These are phyloP conservation scores for Alethe castanea DNA, from an alignment of 2,113 vertebrate species.

Conservation along the genomic window DNA sequence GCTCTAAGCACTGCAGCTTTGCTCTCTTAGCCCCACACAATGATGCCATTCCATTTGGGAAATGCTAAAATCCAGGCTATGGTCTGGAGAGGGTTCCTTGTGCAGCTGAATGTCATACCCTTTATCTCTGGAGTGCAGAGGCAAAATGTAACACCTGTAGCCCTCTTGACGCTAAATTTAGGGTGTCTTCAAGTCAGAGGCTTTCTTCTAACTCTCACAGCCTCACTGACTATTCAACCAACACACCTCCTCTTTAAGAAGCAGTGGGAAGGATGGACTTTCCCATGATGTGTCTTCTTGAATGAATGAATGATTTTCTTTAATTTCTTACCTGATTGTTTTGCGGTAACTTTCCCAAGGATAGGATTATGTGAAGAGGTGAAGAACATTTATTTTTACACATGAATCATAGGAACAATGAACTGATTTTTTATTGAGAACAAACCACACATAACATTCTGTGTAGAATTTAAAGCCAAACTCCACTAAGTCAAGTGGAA, in stretches of 20 bases:
- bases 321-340: neutral
- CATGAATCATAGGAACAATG: neutral
- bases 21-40: neutral
- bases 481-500: neutral
- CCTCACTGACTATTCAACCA: neutral
- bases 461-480: neutral
- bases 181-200: neutral
- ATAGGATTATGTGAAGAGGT: neutral
- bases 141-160: neutral
- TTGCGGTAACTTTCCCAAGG: neutral
- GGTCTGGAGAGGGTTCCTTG: neutral
- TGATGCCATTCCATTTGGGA: neutral
- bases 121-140: neutral
- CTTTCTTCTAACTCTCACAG: neutral
- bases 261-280: neutral
- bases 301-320: neutral
- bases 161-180: neutral
- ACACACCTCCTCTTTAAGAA: neutral
- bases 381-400: neutral
- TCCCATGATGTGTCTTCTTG: neutral
- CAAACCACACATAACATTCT: neutral
- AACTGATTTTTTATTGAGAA: neutral
- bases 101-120: rapidly evolving
- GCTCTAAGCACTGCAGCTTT: neutral
- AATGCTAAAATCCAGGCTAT: neutral